Conservation (phyloP, 2,113 vertebrate genomes). For the Tauraco erythrolophus region DNA sequence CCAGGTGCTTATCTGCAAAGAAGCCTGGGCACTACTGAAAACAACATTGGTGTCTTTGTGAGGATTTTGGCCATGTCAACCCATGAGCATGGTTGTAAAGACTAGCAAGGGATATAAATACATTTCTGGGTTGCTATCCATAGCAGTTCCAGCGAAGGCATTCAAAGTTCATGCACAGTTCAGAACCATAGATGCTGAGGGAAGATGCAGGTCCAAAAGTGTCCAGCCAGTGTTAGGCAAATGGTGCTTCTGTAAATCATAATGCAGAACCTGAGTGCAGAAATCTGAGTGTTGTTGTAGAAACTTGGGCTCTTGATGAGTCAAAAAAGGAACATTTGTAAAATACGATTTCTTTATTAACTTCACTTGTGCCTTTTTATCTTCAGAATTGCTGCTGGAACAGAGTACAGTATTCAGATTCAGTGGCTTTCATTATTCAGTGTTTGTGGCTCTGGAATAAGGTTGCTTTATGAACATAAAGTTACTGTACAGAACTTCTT, state of each 20-base stretch:
- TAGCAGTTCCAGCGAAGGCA: neutral
- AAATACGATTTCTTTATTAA: neutral
- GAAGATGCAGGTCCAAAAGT: neutral
- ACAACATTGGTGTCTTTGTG: neutral
- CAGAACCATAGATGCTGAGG: neutral
- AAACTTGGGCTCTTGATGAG: neutral
- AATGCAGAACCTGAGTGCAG: fast-evolving
- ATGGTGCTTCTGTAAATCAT: neutral
- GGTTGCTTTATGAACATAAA: neutral
- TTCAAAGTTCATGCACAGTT: neutral
- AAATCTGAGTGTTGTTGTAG: neutral
- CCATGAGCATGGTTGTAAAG: neutral
- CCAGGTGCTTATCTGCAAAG: neutral
- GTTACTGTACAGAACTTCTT: neutral
- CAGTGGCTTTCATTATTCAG: neutral
- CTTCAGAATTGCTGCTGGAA: neutral
- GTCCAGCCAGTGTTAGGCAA: neutral
- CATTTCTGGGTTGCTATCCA: neutral
- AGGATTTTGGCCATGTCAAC: neutral
- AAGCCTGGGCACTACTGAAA: neutral
- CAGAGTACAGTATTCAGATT: neutral
- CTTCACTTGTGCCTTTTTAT: neutral
- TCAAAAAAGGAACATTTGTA: neutral
- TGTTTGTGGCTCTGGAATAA: neutral
- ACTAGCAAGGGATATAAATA: neutral